phyloP scores from a whole-genome alignment of 2,888 invertebrate species.

The Leucophora obtusa region DNA sequence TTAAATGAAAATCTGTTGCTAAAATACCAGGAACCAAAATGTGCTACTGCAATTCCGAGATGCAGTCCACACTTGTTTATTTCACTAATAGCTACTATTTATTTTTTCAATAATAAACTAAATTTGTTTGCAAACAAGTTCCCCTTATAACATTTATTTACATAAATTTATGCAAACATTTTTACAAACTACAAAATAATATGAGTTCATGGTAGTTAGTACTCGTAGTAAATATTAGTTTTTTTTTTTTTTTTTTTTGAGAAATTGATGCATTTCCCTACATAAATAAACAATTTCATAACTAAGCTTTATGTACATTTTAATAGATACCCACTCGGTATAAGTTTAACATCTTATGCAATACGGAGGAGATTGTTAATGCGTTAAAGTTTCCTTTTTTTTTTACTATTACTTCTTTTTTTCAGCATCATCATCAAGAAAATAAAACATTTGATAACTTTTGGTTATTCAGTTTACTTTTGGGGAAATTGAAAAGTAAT shows the following conservation, averaged over 20 bases:
- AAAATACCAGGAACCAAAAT: too few relatives aligned
- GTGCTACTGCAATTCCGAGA: too few relatives aligned
- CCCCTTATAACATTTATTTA: background rate
- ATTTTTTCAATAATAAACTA: too few relatives aligned
- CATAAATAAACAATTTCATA: conserved; percentile 23
- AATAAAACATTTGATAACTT: conserved; percentile 49
- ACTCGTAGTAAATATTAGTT: background rate
- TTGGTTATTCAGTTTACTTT: conserved; percentile 53
- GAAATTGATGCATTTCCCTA: conserved; percentile 14
- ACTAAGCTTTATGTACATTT: conserved; percentile 26
- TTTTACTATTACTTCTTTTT: conserved; percentile 21
- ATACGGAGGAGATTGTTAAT: conserved; percentile 43
- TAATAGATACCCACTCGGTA: conserved; percentile 9
- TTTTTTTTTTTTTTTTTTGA: background rate
- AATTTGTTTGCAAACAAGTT: too few relatives aligned
- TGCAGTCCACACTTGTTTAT: too few relatives aligned
- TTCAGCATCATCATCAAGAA: conserved; percentile 29
- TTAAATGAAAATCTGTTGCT: too few relatives aligned
- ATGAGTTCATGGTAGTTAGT: background rate
- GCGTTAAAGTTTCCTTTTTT: conserved; percentile 25
- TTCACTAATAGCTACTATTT: too few relatives aligned
- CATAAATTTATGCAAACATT: background rate
- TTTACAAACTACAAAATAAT: background rate
- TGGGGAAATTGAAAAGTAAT: conserved; percentile 64
- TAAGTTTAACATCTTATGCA: background rate